Conservation (phyloP, 2,797 vertebrate genomes). For the Neosilurus mollespiculum region DNA sequence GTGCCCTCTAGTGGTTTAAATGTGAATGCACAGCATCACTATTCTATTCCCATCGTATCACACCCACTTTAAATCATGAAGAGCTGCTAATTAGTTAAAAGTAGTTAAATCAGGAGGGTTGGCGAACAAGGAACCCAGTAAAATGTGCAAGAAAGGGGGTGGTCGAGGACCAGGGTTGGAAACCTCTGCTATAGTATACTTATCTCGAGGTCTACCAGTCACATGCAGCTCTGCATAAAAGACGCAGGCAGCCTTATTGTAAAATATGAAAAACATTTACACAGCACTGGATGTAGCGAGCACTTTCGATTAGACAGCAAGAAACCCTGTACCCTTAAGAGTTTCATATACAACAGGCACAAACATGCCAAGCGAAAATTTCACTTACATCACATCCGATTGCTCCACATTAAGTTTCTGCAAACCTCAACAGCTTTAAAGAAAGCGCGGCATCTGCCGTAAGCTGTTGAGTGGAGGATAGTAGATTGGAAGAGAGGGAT, state of each 20-base stretch:
- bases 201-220: not conserved
- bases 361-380: not conserved
- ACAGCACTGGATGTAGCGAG: too few relatives aligned
- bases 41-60: not conserved
- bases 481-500: conserved; percentile 65
- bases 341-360: not conserved
- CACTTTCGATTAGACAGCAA: not conserved
- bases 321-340: not conserved
- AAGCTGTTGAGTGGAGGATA: conserved; percentile 64
- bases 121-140: too few relatives aligned
- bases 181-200: too few relatives aligned
- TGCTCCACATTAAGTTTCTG: not conserved
- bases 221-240: too few relatives aligned
- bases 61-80: too few relatives aligned
- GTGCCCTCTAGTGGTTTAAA: conserved; percentile 43
- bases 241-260: too few relatives aligned
- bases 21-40: not conserved
- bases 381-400: not conserved
- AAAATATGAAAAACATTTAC: too few relatives aligned
- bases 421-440: not conserved
- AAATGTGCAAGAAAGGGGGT: too few relatives aligned
- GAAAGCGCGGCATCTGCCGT: not conserved
- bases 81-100: too few relatives aligned
- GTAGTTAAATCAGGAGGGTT: too few relatives aligned
- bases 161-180: too few relatives aligned